A percentile compares a stretch with the other conserved stretches of the same genome.
phyloP scores from a whole-genome alignment of 1,140 invertebrate genomes.

The Prorops nasuta region DNA sequence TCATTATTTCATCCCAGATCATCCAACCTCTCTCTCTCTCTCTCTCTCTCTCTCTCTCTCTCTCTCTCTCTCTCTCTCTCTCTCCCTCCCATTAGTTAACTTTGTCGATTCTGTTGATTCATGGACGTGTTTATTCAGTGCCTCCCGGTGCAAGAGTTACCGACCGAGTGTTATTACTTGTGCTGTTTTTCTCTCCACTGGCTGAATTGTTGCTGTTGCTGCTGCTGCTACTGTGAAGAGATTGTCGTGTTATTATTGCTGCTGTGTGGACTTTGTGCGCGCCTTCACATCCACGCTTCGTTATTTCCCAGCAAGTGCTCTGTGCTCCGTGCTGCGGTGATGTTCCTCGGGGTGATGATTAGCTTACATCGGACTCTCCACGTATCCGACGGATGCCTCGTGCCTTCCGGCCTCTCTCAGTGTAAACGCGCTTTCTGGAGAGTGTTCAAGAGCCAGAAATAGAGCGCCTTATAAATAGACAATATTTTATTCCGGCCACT shows the following conservation, averaged over 20 bases:
- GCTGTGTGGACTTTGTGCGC: background rate
- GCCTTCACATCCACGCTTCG: background rate
- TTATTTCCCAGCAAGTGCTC: slow-evolving; percentile 23
- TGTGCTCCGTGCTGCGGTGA: too few relatives aligned
- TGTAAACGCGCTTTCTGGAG: slow-evolving; percentile 16
- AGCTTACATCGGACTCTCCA: too few relatives aligned
- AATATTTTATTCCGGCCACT: slow-evolving; percentile 31
- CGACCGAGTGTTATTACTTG: slow-evolving; percentile 23
- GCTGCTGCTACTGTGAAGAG: background rate
- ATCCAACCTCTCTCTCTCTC: too few relatives aligned
- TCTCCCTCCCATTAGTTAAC: too few relatives aligned
- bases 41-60: too few relatives aligned
- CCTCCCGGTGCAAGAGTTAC: slow-evolving; percentile 20
- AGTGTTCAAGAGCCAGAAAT: slow-evolving; percentile 30
- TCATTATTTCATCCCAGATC: too few relatives aligned
- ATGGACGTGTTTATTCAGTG: slow-evolving; percentile 15
- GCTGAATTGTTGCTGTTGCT: background rate
- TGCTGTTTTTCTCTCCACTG: slow-evolving; percentile 5
- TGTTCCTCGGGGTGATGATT: too few relatives aligned
- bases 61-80: too few relatives aligned
- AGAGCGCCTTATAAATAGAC: slow-evolving; percentile 35
- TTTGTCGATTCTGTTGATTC: too few relatives aligned
- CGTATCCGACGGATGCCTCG: too few relatives aligned
- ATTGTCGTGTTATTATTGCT: background rate
- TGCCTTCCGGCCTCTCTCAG: too few relatives aligned